These are phyloP conservation scores for Myotis pilosus DNA, from an alignment of 2,797 vertebrate species.

Conservation along the genomic window DNA sequence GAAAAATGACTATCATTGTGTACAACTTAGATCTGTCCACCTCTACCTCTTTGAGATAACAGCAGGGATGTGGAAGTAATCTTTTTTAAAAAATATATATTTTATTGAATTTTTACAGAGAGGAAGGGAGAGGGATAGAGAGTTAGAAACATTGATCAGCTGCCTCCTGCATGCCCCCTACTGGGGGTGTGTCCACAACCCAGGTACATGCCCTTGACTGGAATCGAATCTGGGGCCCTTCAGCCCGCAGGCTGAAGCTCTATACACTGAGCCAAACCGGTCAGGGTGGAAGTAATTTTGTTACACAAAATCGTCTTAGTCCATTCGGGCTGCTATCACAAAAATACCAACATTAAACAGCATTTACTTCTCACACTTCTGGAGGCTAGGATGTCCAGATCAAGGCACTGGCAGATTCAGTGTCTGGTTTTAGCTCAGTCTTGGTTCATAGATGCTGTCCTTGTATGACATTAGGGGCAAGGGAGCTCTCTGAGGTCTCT, in stretches of 20 bases:
- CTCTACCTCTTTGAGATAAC: not conserved
- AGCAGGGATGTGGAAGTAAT: not conserved
- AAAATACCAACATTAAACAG: not conserved
- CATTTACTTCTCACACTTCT: not conserved
- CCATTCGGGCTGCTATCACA: not conserved
- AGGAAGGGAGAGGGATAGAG: no score
- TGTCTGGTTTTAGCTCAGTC: not conserved
- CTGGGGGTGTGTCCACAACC: no score
- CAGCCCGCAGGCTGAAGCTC: no score
- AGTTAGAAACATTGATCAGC: no score
- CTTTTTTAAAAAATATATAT: no score
- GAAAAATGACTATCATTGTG: not conserved
- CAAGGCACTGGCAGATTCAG: not conserved
- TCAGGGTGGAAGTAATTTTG: not conserved
- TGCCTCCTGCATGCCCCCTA: no score
- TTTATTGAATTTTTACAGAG: no score
- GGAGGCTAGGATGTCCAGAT: not conserved
- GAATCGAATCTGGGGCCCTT: no score
- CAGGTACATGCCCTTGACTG: no score
- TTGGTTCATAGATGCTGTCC: not conserved
- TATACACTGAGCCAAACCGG: no score
- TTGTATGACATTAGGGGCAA: not conserved
- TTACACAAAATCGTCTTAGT: slow-evolving; percentile 6
- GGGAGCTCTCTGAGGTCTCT: not conserved
- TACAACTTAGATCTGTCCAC: slow-evolving; percentile 1